Evolutionary conservation across 2,888 invertebrate species (phyloP).

Genomic region (Phyllotreta striolata): DNA sequence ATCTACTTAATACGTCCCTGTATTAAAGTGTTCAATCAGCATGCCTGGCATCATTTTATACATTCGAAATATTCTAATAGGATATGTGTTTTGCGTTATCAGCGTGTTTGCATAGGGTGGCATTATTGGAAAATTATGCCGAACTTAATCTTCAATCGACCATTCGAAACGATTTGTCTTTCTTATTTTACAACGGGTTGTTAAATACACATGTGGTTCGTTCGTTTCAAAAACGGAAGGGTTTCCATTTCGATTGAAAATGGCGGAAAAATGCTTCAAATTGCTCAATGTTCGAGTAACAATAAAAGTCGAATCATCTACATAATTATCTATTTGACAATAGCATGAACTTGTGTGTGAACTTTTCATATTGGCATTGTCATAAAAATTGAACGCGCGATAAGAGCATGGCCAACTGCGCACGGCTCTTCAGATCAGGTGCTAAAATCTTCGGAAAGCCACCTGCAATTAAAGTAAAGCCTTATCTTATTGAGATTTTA

Average conservation of each 20-base stretch:
- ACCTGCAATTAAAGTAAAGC: conserved; percentile 20
- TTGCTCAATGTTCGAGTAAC: no score
- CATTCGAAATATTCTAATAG: conserved; percentile 33
- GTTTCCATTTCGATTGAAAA: no score
- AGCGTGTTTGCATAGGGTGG: conserved; percentile 39
- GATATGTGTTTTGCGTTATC: conserved; percentile 37
- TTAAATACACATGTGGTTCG: no score
- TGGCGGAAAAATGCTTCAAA: no score
- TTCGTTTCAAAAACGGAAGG: no score
- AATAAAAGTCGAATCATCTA: background rate
- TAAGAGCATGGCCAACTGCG: background rate
- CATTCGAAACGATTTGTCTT: conserved; percentile 37
- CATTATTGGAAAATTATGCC: conserved; percentile 43
- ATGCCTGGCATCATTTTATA: conserved; percentile 28
- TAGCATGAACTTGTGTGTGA: background rate
- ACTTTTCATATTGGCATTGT: conserved; percentile 11
- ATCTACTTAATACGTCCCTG: conserved; percentile 30
- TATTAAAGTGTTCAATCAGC: conserved; percentile 6
- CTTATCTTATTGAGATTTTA: conserved; percentile 13
- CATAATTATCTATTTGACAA: conserved; percentile 5
- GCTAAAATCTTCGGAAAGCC: conserved; percentile 27
- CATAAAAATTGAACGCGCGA: conserved; percentile 9
- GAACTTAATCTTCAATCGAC: conserved; percentile 35
- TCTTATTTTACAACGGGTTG: conserved; percentile 8
- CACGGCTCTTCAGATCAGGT: conserved; percentile 20